Evolutionary conservation across 2,113 vertebrate genomes (phyloP), one percentile per base, ranked within the genome.

Genomic region (Oriolus oriolus): DNA sequence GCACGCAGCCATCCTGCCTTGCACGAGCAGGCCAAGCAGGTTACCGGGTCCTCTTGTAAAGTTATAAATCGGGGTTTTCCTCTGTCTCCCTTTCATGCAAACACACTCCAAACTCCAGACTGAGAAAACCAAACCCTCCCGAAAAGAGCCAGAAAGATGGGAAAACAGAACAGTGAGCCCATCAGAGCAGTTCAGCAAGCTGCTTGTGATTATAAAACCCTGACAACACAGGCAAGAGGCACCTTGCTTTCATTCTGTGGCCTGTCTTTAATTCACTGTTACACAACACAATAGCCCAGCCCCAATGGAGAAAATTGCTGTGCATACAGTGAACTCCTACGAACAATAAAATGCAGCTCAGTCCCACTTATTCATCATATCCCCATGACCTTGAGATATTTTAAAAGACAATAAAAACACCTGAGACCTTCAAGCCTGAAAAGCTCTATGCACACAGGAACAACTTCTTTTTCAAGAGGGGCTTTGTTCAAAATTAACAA

Each of bases 331-430:
- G 61, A 92, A 64, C 80, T 91, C 56, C 56, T 33, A 86, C 2
- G 0, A 87, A 93, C 84, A 95, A 94, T 73, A 92, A 79, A 74
- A 63, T 27, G 37, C 57, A 47, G 30, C 82, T 90, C 63, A 69
- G 81, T 56, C 35, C 77, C 12, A 11, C 63, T 88, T 90, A 61
- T 86, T 95, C 73, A 80, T 92, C 84, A 35, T 16, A 77, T 53
- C 47, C 63, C 31, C 15, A 19, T 47, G 63, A 83, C 88, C 93
- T 47, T 94, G 70, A 61, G 49, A 33, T 74, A 33, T 84, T 92
- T 70, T 63, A 80, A 86, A 89, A 93, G 54, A 81, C 76, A 82
- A 47, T 74, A n/a, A 82, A 83, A 97, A 65, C 83, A 90, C 80
- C 76, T 53, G 83, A 96, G 82, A 89, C 42, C 23, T 80, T 59